phyloP scores from a whole-genome alignment of 2,113 vertebrate genomes.

The Felis chaus region DNA sequence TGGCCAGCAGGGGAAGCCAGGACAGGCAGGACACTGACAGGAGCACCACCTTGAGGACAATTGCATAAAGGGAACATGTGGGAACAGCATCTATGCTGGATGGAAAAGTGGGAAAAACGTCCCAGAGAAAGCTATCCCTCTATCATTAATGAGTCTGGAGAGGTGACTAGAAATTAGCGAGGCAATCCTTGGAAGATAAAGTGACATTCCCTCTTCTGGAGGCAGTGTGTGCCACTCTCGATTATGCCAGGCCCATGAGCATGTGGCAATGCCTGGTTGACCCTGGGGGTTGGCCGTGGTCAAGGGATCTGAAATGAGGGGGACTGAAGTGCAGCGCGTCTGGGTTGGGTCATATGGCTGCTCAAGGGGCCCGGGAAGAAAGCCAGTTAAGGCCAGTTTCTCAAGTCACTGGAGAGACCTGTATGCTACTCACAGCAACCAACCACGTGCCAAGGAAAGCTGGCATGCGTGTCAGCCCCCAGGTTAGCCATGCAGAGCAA shows the following conservation, averaged over 20 bases:
- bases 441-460: not conserved
- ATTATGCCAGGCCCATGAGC: not conserved
- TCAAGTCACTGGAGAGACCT: not conserved
- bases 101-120: not conserved
- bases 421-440: not conserved
- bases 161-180: not conserved
- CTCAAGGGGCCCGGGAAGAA: not conserved
- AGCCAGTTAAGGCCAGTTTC: not conserved
- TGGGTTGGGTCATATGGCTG: not conserved
- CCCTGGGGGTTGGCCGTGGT: not conserved
- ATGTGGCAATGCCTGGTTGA: not conserved
- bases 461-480: not conserved
- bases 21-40: fast-evolving
- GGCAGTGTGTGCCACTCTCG: not conserved
- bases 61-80: too few relatives aligned
- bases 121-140: not conserved
- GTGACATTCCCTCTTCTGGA: not conserved
- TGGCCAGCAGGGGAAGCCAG: fast-evolving
- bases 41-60: not conserved
- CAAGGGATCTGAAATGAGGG: not conserved
- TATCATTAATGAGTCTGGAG: not conserved
- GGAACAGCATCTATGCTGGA: fast-evolving
- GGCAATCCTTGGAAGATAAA: not conserved
- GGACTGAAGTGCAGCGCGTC: not conserved
- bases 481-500: fast-evolving